Base-by-base conservation (phyloP, 2,797 vertebrate genomes). In the Dendrocincla tyrannina region DNA sequence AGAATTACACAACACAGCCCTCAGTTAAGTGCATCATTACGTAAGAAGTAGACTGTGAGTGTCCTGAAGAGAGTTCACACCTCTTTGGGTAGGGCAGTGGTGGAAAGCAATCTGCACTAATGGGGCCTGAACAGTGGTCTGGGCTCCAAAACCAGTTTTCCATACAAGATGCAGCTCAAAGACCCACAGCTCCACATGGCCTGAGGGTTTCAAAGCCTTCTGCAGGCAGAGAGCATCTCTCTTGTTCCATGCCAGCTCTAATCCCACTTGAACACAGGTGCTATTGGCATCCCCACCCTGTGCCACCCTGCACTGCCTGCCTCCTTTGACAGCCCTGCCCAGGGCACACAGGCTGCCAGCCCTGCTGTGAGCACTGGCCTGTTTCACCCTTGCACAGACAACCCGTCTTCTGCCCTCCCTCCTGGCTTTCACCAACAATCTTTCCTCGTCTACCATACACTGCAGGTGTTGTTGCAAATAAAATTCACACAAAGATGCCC, bases 21-120 rank as follows among this genome's bases (percentile, higher is more conserved):
- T 4, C 24, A 11, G 32, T 18, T 58, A 37, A n/a, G 62, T 0
- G 44, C 25, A 33, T 35, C 32, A 0, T 46, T 28, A 17, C 13
- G 17, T 6, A n/a, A 73, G 30, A 5, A 63, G 33, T 4, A 20
- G 37, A 7, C 5, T 5, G 1, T 2, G 19, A 42, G 41, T 7
- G n/a, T 4, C n/a, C 10, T 27, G 39, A 53, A 33, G 33, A 39
- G 47, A 41, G 33, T 25, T 17, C 0, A 0, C 10, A 9, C 3
- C 24, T 46, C 59, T 23, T 58, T 23, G 80, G 63, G 58, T 39
- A 37, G 28, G 42, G 15, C 30, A 8, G 6, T 0, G 39, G 44
- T 8, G 24, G 39, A 39, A 58, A 62, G 13, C 0, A 1, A 59
- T 11, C 17, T 33, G 47, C 10, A 0, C 24, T 23, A 11, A 16